These are phyloP conservation scores for Pocillopora damicornis DNA, from an alignment of 64 coral and sea anemone species.

Conservation along the genomic window DNA sequence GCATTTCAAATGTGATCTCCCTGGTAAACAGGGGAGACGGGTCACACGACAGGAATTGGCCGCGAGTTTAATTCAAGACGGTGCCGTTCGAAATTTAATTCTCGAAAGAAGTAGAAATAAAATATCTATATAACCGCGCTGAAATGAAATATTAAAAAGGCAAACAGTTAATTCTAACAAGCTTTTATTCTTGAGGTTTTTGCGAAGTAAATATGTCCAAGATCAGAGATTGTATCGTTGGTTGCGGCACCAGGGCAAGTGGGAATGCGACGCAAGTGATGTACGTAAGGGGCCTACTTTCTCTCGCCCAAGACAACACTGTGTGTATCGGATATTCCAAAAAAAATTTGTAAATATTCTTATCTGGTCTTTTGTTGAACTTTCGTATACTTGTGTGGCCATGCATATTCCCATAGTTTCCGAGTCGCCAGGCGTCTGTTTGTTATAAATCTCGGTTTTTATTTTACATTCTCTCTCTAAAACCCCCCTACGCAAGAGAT, in stretches of 20 bases:
- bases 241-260: neutral
- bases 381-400: constrained; percentile 27
- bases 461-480: neutral
- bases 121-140: neutral
- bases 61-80: constrained; percentile 33
- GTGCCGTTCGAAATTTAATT: constrained; percentile 29
- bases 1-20: constrained; percentile 37
- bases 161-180: constrained; percentile 32
- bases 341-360: neutral
- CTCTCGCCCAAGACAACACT: neutral
- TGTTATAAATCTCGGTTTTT: neutral
- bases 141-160: constrained; percentile 41
- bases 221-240: constrained; percentile 7
- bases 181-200: constrained; percentile 18
- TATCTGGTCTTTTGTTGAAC: neutral
- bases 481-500: constrained; percentile 24
- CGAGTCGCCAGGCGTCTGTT: neutral
- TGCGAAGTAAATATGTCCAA: constrained; percentile 22
- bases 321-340: constrained; percentile 20
- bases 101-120: neutral
- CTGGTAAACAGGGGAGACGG: constrained; percentile 5
- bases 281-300: neutral
- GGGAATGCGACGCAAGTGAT: neutral
- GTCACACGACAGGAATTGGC: constrained; percentile 13
- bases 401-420: constrained; percentile 19